These are phyloP conservation scores for Macaria liturata DNA, from an alignment of 2,888 invertebrate species.

Conservation along the genomic window DNA sequence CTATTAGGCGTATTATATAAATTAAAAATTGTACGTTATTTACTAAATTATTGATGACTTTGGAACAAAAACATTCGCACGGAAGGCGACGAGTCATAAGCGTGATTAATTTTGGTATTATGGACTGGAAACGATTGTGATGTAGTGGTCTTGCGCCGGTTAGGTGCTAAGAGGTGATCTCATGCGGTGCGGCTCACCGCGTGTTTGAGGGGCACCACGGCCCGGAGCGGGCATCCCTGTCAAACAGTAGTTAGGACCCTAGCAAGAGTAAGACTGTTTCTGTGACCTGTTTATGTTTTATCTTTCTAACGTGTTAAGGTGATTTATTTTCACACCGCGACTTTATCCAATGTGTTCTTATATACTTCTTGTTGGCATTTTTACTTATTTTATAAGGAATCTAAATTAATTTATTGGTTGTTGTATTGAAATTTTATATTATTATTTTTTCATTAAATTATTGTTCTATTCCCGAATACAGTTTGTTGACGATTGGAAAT, in stretches of 20 bases:
- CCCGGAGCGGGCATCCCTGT: constrained; percentile 83
- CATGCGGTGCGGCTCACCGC: constrained; percentile 51
- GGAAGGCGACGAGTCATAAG: constrained; percentile 62
- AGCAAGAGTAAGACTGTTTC: constrained; percentile 84
- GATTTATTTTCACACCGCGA: constrained; percentile 45
- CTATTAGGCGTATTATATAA: constrained; percentile 81
- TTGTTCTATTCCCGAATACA: constrained; percentile 67
- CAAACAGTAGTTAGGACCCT: constrained; percentile 79
- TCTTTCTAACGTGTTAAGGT: constrained; percentile 75
- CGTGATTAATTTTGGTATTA: constrained; percentile 63
- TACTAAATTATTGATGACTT: constrained; percentile 70
- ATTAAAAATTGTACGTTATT: constrained; percentile 71
- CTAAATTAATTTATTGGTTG: constrained; percentile 84
- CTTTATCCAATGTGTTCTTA: constrained; percentile 79
- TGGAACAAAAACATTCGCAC: constrained; percentile 49
- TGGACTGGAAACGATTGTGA: constrained; percentile 68
- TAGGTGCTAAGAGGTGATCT: constrained; percentile 73
- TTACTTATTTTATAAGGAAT: constrained; percentile 82
- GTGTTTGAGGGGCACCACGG: constrained; percentile 74
- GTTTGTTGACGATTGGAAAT: constrained; percentile 69
- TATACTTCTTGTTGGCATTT: constrained; percentile 83
- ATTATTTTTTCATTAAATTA: constrained; percentile 75
- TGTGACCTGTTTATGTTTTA: constrained; percentile 83
- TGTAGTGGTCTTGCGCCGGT: constrained; percentile 67
- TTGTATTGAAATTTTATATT: constrained; percentile 77